Base-by-base conservation (phyloP, 2,888 invertebrate genomes). In the Ophion ellenae region DNA sequence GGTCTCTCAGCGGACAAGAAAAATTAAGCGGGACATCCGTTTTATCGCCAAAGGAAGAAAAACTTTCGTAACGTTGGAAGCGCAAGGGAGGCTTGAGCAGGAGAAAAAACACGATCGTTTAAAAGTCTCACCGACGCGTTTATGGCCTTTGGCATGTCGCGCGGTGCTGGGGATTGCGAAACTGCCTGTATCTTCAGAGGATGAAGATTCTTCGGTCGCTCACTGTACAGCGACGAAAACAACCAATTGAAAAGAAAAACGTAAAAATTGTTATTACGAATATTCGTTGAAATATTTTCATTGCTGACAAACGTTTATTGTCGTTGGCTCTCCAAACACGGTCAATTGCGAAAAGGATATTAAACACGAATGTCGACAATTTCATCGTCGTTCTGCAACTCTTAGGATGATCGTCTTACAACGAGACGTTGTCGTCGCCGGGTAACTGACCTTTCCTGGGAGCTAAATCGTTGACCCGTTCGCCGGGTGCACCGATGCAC, bases 391-490 rank as follows among this genome's bases (percentile, higher is more conserved):
- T 64, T 78, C 61, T 59, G 61, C 67, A 67, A 78, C 17, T 36
- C 61, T 53, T 14, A 67, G 45, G 78, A 64, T 76, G 67, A 63
- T 70, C n/a, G 64, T 79, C 67, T 76, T n/a, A 67, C 82, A 77
- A 83, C 63, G 77, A 77, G 77, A 77, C 20, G 69, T 32, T 70
- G 47, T 63, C 45, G 61, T 47, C 69, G 61, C 57, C 73, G 84
- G 82, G 84, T 86, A 84, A 88, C 88, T 87, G 88, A 88, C 87
- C 88, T 86, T 86, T 84, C 74, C 70, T 86, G 83, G 78, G 75
- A 87, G 79, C 84, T 78, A 83, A 85, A 82, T 84, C 78, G 71
- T 84, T 87, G 79, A 84, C 83, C 86, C 81, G 76, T 83, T 78
- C 74, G 64, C 74, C 28, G 76, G 63, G 20, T 57, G 61, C 67